Percentiles rank a stretch among this genome's conserved stretches.
Conservation (phyloP, 2,888 invertebrate genomes). For the Polydesmus complanatus region DNA sequence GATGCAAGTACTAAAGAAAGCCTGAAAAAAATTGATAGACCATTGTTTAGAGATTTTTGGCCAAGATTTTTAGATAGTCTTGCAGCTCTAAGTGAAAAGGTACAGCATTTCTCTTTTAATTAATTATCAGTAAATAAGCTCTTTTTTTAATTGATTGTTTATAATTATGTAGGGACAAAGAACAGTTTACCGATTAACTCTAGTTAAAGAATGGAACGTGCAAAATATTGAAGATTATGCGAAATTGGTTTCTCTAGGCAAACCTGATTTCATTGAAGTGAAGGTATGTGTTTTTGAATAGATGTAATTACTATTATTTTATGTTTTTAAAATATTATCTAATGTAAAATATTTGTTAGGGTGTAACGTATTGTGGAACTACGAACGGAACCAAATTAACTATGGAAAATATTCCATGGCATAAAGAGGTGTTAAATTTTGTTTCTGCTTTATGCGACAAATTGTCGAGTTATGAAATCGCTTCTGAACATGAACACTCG, state of each 20-base stretch:
- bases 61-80: constrained; percentile 40
- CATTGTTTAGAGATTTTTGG: constrained; percentile 44
- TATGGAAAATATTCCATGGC: constrained; percentile 47
- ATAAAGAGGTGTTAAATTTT: constrained; percentile 41
- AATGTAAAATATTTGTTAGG: constrained; percentile 29
- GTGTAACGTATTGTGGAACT: constrained; percentile 45
- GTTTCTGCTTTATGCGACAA: constrained; percentile 33
- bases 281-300: constrained; percentile 32
- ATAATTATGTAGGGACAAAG: constrained; percentile 34
- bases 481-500: constrained; percentile 45
- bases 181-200: constrained; percentile 43
- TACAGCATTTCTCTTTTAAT: too few species aligned
- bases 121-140: background rate
- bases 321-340: background rate
- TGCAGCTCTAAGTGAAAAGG: constrained; percentile 37
- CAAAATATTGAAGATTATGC: constrained; percentile 43
- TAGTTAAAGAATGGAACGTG: constrained; percentile 43
- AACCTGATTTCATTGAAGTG: constrained; percentile 45
- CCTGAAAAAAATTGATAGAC: constrained; percentile 43
- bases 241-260: constrained; percentile 37
- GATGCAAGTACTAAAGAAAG: constrained; percentile 43
- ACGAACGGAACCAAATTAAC: constrained; percentile 39
- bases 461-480: constrained; percentile 39
- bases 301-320: background rate
- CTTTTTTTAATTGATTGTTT: background rate